phyloP scores from a whole-genome alignment of 2,113 vertebrate genomes.

The Heptranchias perlo region DNA sequence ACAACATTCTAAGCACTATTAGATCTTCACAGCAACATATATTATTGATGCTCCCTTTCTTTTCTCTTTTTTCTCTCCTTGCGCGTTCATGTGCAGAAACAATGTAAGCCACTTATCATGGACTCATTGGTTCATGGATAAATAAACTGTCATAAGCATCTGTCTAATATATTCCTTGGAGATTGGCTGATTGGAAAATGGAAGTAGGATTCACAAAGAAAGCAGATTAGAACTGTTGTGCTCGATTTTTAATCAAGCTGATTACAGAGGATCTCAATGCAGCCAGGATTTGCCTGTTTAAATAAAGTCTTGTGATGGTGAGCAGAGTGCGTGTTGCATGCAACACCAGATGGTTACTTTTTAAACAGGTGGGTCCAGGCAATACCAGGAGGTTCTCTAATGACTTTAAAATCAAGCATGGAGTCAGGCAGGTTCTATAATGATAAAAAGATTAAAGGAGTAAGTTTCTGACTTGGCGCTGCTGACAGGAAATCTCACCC shows the following conservation, averaged over 20 bases:
- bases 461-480: background rate
- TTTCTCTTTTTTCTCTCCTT: background rate
- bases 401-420: slow-evolving; percentile 14
- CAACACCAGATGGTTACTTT: background rate
- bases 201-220: background rate
- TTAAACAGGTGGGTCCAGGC: background rate
- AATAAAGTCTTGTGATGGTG: slow-evolving; percentile 4
- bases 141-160: background rate
- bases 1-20: background rate
- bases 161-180: background rate
- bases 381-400: background rate
- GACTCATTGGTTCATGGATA: background rate
- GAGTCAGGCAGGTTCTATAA: background rate
- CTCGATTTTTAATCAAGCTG: slow-evolving; percentile 1
- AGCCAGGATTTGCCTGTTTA: background rate
- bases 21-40: background rate
- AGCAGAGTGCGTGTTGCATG: background rate
- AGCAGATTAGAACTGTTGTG: background rate
- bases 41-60: background rate
- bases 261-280: background rate
- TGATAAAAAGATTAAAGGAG: background rate
- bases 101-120: background rate
- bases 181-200: background rate
- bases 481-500: background rate
- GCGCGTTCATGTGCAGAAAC: background rate